Percentiles rank a stretch among this genome's conserved stretches.
Evolutionary conservation across 92 coral and sea anemone species (phyloP).

Genomic region (Epizoanthus fatuus): DNA sequence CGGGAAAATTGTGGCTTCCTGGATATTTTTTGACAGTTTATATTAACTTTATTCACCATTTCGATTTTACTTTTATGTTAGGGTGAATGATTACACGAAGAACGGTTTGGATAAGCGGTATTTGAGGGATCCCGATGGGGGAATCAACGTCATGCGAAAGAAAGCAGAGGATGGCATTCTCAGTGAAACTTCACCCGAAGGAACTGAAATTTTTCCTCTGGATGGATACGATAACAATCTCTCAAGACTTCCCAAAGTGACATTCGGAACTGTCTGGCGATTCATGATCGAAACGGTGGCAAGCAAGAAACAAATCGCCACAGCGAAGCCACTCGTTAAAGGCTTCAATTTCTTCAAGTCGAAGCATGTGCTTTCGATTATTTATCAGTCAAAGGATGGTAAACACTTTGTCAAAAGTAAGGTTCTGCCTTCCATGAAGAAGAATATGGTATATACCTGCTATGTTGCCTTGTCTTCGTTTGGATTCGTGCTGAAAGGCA

Average conservation of each 20-base stretch:
- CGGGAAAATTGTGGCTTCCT: background rate
- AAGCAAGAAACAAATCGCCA: constrained; percentile 40
- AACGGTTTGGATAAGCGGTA: constrained; percentile 39
- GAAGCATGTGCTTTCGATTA: constrained; percentile 38
- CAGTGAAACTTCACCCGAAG: constrained; percentile 1
- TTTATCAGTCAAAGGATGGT: background rate
- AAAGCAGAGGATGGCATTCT: constrained; percentile 49
- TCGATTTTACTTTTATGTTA: background rate
- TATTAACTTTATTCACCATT: background rate
- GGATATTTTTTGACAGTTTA: background rate
- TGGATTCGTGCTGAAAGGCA: constrained; percentile 20
- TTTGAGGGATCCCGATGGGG: constrained; percentile 59
- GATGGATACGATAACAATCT: constrained; percentile 20
- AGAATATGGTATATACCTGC: constrained; percentile 39
- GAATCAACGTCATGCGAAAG: constrained; percentile 30
- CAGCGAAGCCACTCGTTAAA: constrained; percentile 49
- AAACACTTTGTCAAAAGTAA: constrained; percentile 37
- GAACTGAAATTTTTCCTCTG: background rate
- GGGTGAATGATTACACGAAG: constrained; percentile 48
- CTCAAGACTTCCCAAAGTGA: constrained; percentile 29
- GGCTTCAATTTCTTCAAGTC: constrained; percentile 57
- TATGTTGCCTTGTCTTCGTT: constrained; percentile 15
- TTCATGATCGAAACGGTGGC: constrained; percentile 47
- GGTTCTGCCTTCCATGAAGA: constrained; percentile 61
- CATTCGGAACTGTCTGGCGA: constrained; percentile 43